Evolutionary conservation across 1,140 invertebrate genomes (phyloP).

Genomic region (Listronotus bonariensis): DNA sequence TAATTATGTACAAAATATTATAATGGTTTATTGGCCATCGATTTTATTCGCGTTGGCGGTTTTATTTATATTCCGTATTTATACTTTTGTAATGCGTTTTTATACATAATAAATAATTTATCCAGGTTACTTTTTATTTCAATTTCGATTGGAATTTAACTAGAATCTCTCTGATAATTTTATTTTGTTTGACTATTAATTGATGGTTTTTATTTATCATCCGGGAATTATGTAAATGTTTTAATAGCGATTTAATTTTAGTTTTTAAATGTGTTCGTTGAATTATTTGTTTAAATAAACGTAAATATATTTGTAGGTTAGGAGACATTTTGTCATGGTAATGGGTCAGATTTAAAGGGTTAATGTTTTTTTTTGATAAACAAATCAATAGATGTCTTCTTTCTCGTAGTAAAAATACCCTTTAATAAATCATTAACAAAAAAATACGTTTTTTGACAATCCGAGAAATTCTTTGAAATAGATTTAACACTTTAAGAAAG

Average conservation of each 20-base stretch:
- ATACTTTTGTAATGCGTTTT: constrained; percentile 31
- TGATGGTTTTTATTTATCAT: constrained; percentile 16
- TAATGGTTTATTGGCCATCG: constrained; percentile 38
- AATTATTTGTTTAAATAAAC: constrained; percentile 3
- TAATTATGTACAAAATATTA: constrained; percentile 45
- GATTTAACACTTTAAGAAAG: too few species aligned
- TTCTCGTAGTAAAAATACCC: too few species aligned
- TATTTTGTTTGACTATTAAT: constrained; percentile 20
- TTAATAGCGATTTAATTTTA: constrained; percentile 2
- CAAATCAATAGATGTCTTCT: too few species aligned
- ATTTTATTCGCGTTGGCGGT: constrained; percentile 27
- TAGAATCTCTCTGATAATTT: constrained; percentile 7
- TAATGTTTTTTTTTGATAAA: too few species aligned
- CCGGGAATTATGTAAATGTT: constrained; percentile 6
- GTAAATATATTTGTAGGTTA: too few species aligned
- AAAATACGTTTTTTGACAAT: too few species aligned
- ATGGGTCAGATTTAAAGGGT: too few species aligned
- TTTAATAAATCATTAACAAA: too few species aligned
- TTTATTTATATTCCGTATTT: constrained; percentile 31
- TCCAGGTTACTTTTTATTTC: constrained; percentile 16
- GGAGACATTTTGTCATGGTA: not conserved
- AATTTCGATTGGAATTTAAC: constrained; percentile 4
- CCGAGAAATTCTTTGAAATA: too few species aligned
- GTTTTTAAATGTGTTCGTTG: not conserved
- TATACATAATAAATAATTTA: constrained; percentile 21